Evolutionary conservation across 2,888 invertebrate species (phyloP), one percentile per base, ranked within the genome.

Genomic region (Nasonovia ribisnigri): DNA sequence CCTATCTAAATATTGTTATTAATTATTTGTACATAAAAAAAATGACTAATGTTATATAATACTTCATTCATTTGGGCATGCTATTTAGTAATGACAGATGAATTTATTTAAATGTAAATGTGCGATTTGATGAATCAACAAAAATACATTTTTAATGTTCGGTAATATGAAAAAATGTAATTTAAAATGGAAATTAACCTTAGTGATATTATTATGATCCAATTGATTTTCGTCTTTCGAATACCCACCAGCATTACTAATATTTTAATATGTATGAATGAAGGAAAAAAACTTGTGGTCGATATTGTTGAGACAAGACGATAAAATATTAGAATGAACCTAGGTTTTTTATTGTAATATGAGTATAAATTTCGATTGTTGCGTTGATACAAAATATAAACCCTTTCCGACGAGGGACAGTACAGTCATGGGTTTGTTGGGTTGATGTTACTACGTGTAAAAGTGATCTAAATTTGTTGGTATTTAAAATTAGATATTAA

Each of bases 101-200:
- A 67, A 88, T 29, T 4, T 54, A 88, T 36, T 67, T 67, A n/a
- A n/a, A 88, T 88, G 42, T 60, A 89, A 89, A 60, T 60, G 46
- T 26, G 60, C 46, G n/a, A 60, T n/a, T 90, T 90, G 46, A 90
- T 67, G 67, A 46, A 67, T 48, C n/a, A 67, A 90, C n/a, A 90
- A 90, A 48, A 67, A 60, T 29, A 0, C 6, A 43, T 60, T 89
- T 89, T 42, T 89, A 20, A n/a, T 46, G 3, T 89, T 89, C 10
- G 3, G 20, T 60, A 67, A n/a, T 42, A 42, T 46, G 1, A 60
- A n/a, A 20, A 46, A 36, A 90, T n/a, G 67, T 67, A 8, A 48
- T 90, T 90, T 46, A 43, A n/a, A 67, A 67, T 11, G 43, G 29
- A 60, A 90, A 90, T 60, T 60, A 89, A 60, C 20, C n/a, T 16